phyloP scores from a whole-genome alignment of 2,888 invertebrate species.

The Harpalus rubripes region DNA sequence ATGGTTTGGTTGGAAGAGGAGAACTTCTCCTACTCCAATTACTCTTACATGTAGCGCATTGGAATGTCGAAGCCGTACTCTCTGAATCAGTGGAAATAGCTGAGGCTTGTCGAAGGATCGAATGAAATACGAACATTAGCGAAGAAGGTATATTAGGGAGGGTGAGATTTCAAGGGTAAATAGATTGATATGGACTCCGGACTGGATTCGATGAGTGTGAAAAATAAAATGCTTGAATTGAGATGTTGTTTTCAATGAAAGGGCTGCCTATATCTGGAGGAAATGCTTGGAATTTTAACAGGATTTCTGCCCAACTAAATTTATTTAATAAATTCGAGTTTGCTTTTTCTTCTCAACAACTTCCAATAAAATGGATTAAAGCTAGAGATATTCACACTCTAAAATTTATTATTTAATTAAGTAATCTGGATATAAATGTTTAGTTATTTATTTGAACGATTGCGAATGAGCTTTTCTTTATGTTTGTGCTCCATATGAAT shows the following conservation, averaged over 20 bases:
- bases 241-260: conserved; percentile 23
- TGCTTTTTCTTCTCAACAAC: neutral
- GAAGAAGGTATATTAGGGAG: conserved; percentile 29
- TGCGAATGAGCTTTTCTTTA: too few species aligned
- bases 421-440: too few species aligned
- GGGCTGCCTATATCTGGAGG: neutral
- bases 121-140: conserved; percentile 39
- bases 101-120: neutral
- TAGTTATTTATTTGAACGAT: too few species aligned
- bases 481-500: too few species aligned
- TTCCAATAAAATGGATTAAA: neutral
- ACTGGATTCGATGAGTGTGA: conserved; percentile 27
- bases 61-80: conserved; percentile 3
- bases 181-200: conserved; percentile 18
- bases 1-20: neutral
- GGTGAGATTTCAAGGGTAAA: conserved; percentile 40
- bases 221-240: conserved; percentile 42
- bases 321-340: neutral
- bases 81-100: conserved; percentile 30
- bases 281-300: neutral
- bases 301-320: neutral
- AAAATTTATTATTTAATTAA: too few species aligned
- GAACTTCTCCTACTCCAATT: neutral
- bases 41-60: conserved; percentile 4
- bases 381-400: too few species aligned